A percentile compares a stretch with the other conserved stretches of the same genome.
phyloP scores from a whole-genome alignment of 1,140 invertebrate species.

The Pachypeltis micranthus region DNA sequence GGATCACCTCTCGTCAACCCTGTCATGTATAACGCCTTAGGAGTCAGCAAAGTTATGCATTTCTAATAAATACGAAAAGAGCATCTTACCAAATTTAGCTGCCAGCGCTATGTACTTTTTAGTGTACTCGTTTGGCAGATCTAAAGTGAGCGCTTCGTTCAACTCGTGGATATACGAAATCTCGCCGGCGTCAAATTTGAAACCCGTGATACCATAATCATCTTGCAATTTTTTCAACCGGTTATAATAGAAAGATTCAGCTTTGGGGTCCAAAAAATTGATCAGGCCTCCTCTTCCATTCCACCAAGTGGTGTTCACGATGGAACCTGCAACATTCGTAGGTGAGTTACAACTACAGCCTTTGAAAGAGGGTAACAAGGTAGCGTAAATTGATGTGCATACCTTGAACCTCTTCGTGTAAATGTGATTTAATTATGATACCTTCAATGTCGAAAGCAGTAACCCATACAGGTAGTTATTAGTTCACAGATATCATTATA shows the following conservation, averaged over 20 bases:
- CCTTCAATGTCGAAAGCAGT: too few species aligned
- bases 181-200: conserved; percentile 80
- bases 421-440: too few species aligned
- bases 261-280: conserved; percentile 61
- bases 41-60: too few species aligned
- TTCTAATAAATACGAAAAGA: not conserved
- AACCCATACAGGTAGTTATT: too few species aligned
- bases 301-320: conserved; percentile 64
- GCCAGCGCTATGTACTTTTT: conserved; percentile 23
- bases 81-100: conserved; percentile 17
- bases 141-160: not conserved
- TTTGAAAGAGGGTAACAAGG: too few species aligned
- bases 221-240: conserved; percentile 47
- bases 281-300: conserved; percentile 53
- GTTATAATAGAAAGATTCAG: conserved; percentile 52
- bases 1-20: too few species aligned
- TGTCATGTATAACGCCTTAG: too few species aligned
- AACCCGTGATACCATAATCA: conserved; percentile 61
- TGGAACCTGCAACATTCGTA: not conserved
- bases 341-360: too few species aligned
- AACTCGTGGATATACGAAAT: conserved; percentile 14
- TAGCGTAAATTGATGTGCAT: too few species aligned
- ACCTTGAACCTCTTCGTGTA: too few species aligned
- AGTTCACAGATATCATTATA: too few species aligned
- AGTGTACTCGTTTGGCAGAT: conserved; percentile 11